Conservation (phyloP, 1,140 invertebrate species). For the Brachionus koreanus region DNA sequence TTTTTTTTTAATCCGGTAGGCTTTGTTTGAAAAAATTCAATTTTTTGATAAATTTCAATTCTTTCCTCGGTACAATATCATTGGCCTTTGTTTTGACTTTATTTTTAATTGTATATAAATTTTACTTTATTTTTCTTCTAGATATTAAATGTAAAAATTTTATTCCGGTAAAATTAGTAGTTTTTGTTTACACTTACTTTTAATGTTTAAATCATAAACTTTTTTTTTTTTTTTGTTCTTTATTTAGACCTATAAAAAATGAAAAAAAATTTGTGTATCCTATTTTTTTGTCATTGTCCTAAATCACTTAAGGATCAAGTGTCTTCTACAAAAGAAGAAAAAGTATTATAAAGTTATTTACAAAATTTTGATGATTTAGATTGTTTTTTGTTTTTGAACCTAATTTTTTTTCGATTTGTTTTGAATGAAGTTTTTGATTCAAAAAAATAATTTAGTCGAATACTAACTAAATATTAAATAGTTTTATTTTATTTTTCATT, state of each 20-base stretch:
- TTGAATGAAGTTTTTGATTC: no score
- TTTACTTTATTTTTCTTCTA: not conserved
- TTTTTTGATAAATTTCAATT: not conserved
- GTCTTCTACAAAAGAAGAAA: not conserved
- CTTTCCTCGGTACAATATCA: not conserved
- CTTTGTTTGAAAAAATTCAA: not conserved
- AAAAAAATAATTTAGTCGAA: no score
- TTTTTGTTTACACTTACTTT: not conserved
- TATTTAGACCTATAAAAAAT: not conserved
- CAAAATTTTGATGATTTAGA: not conserved
- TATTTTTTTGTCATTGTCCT: not conserved
- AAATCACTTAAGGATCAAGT: not conserved
- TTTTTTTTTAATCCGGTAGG: not conserved
- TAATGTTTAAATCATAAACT: not conserved
- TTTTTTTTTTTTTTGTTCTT: not conserved
- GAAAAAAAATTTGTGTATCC: not conserved
- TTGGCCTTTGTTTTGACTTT: not conserved
- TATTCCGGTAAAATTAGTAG: not conserved
- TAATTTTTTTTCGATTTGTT: no score
- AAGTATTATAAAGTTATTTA: not conserved
- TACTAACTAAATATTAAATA: no score
- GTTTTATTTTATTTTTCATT: no score
- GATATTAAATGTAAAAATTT: not conserved
- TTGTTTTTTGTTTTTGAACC: no score
- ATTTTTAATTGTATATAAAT: not conserved